phyloP scores from a whole-genome alignment of 2,888 invertebrate genomes.

The Cryptus armator region DNA sequence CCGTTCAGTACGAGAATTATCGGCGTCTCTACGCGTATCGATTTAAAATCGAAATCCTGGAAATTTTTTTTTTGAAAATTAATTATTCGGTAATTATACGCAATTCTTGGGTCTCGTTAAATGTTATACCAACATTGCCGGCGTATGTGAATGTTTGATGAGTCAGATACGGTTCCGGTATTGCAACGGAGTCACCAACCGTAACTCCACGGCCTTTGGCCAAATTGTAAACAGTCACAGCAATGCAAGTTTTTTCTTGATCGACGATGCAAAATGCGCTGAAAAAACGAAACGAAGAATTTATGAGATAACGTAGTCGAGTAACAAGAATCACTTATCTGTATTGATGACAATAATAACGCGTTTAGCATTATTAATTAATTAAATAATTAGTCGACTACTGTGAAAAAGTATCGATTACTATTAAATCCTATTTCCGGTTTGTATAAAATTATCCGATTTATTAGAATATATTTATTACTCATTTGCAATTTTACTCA shows the following conservation, averaged over 20 bases:
- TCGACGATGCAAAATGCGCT: constrained; percentile 94
- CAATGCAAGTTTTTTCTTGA: constrained; percentile 89
- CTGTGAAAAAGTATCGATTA: neutral
- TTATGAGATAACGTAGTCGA: neutral
- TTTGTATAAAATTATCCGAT: neutral
- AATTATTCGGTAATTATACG: constrained; percentile 51
- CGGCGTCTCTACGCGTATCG: constrained; percentile 93
- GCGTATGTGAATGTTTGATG: constrained; percentile 87
- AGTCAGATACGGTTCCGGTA: constrained; percentile 91
- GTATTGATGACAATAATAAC: too few species aligned
- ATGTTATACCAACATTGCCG: constrained; percentile 85
- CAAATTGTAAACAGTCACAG: constrained; percentile 94
- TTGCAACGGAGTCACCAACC: constrained; percentile 93
- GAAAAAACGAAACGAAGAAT: constrained; percentile 22
- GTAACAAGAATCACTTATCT: neutral
- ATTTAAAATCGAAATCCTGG: constrained; percentile 90
- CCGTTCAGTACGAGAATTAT: constrained; percentile 91
- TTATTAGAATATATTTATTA: neutral
- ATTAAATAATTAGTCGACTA: neutral
- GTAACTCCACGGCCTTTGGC: constrained; percentile 93
- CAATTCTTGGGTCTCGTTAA: constrained; percentile 41
- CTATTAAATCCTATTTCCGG: neutral
- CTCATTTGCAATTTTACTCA: constrained; percentile 85
- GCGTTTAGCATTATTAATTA: too few species aligned
- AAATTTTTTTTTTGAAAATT: constrained; percentile 46